Evolutionary conservation across 2,113 vertebrate species (phyloP), one percentile per base, ranked within the genome.

Genomic region (Poecile atricapillus): DNA sequence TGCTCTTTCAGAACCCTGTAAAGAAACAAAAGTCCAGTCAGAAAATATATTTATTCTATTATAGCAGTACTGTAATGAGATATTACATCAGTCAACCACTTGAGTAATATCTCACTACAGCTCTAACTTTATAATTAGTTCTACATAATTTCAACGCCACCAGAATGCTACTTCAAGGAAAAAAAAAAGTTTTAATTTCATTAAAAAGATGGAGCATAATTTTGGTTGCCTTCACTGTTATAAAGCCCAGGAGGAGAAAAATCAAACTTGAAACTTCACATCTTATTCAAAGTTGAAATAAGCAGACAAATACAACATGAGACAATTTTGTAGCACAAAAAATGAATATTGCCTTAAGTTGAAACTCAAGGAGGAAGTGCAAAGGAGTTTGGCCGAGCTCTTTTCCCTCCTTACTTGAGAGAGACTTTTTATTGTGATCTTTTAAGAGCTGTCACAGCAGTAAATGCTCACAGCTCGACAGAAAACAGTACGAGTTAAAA

Each of bases 1-100:
- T 44, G 99, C 99, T 97, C 99, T 98, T 79, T 87, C 97, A 87
- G 98, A 98, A 70, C 97, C 96, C 99, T 99, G 95, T 28, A 94
- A 97, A 81, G 80, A 69, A 97, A 83, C 43, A 90, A 84, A 28
- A 90, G 9, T 78, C 8, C 11, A 30, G 28, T 85, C 22, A 94
- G 65, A 52, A 68, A 79, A 94, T 7, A 31, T 37, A 52, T 12
- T 35, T 17, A 30, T 35, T 58, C 13, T 28, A 16, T 44, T 24
- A 50, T 0, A 60, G 21, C 33, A 75, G 11, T 49, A 74, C 4
- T n/a, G 41, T 83, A 93, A 74, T 15, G 9, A 62, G 70, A 20
- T 47, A 50, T 12, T 18, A 49, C 25, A 64, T 49, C 73, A 86
- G 58, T 9, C 25, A 83, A 70, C 11, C 24, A 69, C 10, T 44